Evolutionary conservation across 2,113 vertebrate species (phyloP), one percentile per base, ranked within the genome.

Genomic region (Pachycephala philippinensis): DNA sequence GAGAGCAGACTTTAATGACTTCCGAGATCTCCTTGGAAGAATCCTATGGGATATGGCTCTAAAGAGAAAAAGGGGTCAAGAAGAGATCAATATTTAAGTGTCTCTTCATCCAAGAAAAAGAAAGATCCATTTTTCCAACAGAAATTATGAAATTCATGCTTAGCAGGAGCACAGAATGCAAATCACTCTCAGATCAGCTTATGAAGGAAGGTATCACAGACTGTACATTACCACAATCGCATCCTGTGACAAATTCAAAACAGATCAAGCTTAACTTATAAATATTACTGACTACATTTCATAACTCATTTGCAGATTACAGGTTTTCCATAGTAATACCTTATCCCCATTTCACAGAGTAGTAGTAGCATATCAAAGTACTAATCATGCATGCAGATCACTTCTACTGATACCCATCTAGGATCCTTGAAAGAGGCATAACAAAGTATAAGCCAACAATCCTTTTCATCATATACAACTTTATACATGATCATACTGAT

Each of bases 311-410:
- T 92, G 54, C 54, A 92, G 68, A 92, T 92, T 69, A 89, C 64
- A 89, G 33, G 81, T 84, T 90, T 95, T 87, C 78, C 54, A 50
- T 26, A 84, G 68, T 42, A 63, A n/a, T 40, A 72, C 30, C 57
- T 88, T 65, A 80, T 17, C 26, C 53, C 39, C 42, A 84, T 74
- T 95, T 90, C 71, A 86, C 33, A 92, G 80, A 93, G 64, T 8
- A 88, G 66, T 18, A 60, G 63, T 16, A 60, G 50, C 18, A 81
- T 86, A 92, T 95, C 85, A 93, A 95, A 92, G 92, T 44, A 63
- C 45, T 70, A 63, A 70, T 90, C 79, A 95, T 40, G 42, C 39
- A 95, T 78, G 90, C 83, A 93, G 92, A 97, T 92, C 71, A 54
- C 47, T 70, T 77, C 71, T 83, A 15, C 82, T 77, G 90, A 95